Evolutionary conservation across 2,888 invertebrate genomes (phyloP), one percentile per base, ranked within the genome.

Genomic region (Teleogryllus oceanicus): DNA sequence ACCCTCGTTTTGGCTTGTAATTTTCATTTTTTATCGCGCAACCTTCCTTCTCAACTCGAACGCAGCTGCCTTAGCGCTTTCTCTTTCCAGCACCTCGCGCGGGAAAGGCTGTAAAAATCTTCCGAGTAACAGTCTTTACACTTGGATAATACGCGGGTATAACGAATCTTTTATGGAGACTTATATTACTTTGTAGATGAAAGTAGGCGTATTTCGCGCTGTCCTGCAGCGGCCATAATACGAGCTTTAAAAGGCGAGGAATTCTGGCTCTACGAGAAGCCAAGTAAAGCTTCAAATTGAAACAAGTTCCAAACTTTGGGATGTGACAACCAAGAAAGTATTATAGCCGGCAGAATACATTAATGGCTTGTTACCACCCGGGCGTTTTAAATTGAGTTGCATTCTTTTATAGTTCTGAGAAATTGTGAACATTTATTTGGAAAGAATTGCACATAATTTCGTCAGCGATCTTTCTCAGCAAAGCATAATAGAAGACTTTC

Each of bases 111-210:
- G 75, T 75, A 78, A 78, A 78, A 78, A 49, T 78, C 11, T 50
- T 24, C 50, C 75, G 20, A 24, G 50, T 50, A 78, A 51, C 75
- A 49, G 75, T 80, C 80, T 77, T 80, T 78, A n/a, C 21, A 76
- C 75, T 11, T 78, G 75, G 49, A 37, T 78, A 80, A 80, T 78
- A 75, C 78, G 11, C 50, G 78, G 24, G 78, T 74, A 20, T 37
- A 75, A 78, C 78, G 76, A 75, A 79, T n/a, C 78, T 77, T 80
- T 77, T 80, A 80, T 80, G 78, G 78, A 50, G 49, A 75, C 51
- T 80, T 80, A 75, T 50, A 80, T 78, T 75, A 76, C 78, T 78
- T 78, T 78, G 78, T 76, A 51, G 78, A 76, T 50, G 77, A 76
- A 79, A 37, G 62, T 62, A 62, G n/a, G n/a, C 62, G 62, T 62